Evolutionary conservation across 2,113 vertebrate genomes (phyloP).

Genomic region (Antennarius striatus): DNA sequence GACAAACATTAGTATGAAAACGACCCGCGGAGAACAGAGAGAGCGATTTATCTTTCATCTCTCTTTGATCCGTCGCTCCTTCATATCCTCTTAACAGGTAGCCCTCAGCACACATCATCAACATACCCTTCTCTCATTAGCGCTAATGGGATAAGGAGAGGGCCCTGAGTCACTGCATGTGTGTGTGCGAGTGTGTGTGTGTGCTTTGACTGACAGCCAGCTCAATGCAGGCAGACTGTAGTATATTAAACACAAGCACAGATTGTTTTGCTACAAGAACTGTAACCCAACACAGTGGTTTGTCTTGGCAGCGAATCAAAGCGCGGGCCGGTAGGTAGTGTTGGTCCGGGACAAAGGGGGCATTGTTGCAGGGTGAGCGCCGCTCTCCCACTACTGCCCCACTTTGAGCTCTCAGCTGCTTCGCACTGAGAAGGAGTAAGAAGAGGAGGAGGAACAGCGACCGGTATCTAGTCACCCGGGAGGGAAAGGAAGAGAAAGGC

Average conservation of each 20-base stretch:
- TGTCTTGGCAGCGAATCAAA: conserved; percentile 89
- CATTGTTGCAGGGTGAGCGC: conserved; percentile 84
- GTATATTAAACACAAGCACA: conserved; percentile 87
- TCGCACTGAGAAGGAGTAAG: conserved; percentile 57
- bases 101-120: conserved; percentile 50
- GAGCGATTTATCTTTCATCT: conserved; percentile 35
- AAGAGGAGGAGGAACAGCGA: conserved; percentile 60
- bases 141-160: conserved; percentile 77
- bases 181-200: conserved; percentile 4
- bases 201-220: conserved; percentile 83
- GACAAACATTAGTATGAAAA: conserved; percentile 16
- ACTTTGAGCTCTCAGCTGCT: conserved; percentile 52
- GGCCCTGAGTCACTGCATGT: conserved; percentile 38
- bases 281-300: conserved; percentile 86
- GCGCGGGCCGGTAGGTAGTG: conserved; percentile 80
- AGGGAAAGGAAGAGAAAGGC: conserved; percentile 33
- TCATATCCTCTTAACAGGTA: conserved; percentile 50
- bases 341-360: conserved; percentile 84
- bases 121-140: conserved; percentile 77
- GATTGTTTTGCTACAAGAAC: conserved; percentile 88
- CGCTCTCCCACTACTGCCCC: conserved; percentile 50
- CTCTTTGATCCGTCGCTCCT: conserved; percentile 41
- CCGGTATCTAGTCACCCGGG: conserved; percentile 77
- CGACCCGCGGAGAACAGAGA: conserved; percentile 5
- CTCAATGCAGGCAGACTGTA: conserved; percentile 82